phyloP scores from a whole-genome alignment of 2,888 invertebrate genomes.

The Chalcosyrphus nemorum region DNA sequence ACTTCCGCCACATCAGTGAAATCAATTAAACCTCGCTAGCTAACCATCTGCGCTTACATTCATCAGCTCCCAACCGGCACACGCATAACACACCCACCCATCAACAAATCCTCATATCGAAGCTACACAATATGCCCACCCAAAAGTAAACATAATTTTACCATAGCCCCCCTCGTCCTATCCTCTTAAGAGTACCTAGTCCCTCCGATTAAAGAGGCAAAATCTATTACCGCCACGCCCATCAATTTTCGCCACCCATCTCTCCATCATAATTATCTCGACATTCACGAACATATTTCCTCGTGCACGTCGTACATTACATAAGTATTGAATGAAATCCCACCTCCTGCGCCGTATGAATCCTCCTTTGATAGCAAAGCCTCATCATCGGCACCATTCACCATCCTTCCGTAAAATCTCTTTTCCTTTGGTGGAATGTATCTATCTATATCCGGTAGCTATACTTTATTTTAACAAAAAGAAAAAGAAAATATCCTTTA shows the following conservation, averaged over 20 bases:
- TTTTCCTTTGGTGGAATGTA: constrained; percentile 6
- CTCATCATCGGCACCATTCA: constrained; percentile 5
- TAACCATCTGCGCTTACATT: background rate
- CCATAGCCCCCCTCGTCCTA: background rate
- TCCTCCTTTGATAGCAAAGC: constrained; percentile 1
- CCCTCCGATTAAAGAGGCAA: background rate
- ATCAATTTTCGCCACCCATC: constrained; percentile 25
- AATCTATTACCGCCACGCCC: constrained; percentile 33
- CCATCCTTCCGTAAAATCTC: background rate
- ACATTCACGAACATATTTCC: constrained; percentile 27
- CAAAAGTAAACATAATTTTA: constrained; percentile 25
- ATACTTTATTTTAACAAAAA: background rate
- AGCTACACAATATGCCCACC: background rate
- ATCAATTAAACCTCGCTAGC: background rate
- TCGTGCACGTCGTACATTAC: background rate
- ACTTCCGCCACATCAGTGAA: background rate
- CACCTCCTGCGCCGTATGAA: background rate
- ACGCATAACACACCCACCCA: background rate
- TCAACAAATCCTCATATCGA: background rate
- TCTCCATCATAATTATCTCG: constrained; percentile 31
- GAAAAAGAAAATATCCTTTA: too few species aligned
- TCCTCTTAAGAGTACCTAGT: background rate
- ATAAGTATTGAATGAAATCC: background rate
- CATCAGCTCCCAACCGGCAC: background rate
- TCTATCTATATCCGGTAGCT: background rate